Evolutionary conservation across 1,140 invertebrate genomes (phyloP), one percentile per base, ranked within the genome.

Genomic region (Cydia fagiglandana): DNA sequence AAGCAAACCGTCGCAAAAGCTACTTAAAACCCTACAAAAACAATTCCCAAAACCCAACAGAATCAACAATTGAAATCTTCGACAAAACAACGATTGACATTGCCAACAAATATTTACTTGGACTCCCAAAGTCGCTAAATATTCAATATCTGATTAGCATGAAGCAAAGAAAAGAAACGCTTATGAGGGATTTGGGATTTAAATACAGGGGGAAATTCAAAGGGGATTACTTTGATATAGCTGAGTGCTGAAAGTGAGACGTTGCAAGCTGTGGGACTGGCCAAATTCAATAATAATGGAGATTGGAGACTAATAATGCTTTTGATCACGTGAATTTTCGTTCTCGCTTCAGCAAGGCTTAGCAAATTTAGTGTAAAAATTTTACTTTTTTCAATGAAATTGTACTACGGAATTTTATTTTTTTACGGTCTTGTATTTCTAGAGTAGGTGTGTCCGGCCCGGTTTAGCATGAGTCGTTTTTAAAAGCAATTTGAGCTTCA

Each of bases 61-160:
- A 47, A 15, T 47, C 2, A 47, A 47, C 45, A 47, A 47, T 13
- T 47, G 12, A 53, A 53, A 53, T n/a, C 17, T 61, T 61, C 2
- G 9, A 24, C 56, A 41, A 38, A n/a, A 38, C 30, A 70, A 70
- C 66, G 34, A 70, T 17, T 70, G 73, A 73, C 76, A 64, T 73
- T 38, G 38, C 41, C 73, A 73, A 76, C 70, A 78, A 78, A 78
- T 64, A 70, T 78, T 78, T 78, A 47, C 47, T 53, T 9, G 56
- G 30, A 75, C 61, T 50, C 73, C 61, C 61, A 13, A 56, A 74
- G 24, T 73, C 77, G 66, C 61, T 78, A 78, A 78, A 78, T 74
- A 78, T 75, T 75, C 74, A 75, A 75, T 78, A 68, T 24, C 38
- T 78, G 77, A 78, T 78, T 78, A 78, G 61, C 77, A 73, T 61